Conservation (phyloP, 2,797 vertebrate genomes). For the Micromesistius poutassou region DNA sequence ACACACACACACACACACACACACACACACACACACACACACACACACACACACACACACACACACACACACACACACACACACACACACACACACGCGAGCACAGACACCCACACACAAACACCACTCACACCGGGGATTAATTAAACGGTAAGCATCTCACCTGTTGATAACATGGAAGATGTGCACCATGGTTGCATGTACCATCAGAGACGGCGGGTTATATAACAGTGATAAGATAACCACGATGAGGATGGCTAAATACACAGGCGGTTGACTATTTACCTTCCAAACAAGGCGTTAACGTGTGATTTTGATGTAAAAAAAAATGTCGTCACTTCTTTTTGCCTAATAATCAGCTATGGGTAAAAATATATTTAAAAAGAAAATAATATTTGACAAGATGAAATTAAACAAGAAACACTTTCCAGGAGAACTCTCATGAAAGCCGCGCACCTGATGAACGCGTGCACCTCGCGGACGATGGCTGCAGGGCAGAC, state of each 20-base stretch:
- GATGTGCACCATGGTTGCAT: constrained; percentile 29
- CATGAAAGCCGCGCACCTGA: too few species aligned
- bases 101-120: background rate
- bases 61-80: background rate
- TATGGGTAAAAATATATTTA: background rate
- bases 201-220: constrained; percentile 54
- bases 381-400: too few species aligned
- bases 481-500: too few species aligned
- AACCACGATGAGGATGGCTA: background rate
- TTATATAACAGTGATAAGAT: constrained; percentile 24
- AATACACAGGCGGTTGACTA: background rate
- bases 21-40: background rate
- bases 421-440: background rate
- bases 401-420: background rate
- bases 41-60: background rate
- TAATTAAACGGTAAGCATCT: constrained; percentile 63
- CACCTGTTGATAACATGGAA: constrained; percentile 56
- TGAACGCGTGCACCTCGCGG: too few species aligned
- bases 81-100: background rate
- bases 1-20: background rate
- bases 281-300: background rate
- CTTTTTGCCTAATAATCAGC: background rate
- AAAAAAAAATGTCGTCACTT: background rate
- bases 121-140: constrained; percentile 34
- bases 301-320: background rate